These are phyloP conservation scores for Lacanobia wlatinum DNA, from an alignment of 2,888 invertebrate genomes.

Conservation along the genomic window DNA sequence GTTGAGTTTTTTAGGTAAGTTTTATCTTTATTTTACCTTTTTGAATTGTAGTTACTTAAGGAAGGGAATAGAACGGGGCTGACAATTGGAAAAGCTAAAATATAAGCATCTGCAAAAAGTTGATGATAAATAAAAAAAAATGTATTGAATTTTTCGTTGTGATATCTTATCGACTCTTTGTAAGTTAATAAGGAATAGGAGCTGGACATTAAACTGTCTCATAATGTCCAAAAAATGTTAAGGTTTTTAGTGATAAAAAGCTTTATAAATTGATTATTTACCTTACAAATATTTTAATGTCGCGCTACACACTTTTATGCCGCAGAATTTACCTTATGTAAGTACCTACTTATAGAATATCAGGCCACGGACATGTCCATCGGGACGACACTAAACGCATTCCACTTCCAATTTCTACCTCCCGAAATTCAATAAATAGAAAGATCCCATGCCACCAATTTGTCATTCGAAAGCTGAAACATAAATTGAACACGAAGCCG, in stretches of 20 bases:
- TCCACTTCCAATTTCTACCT: not conserved
- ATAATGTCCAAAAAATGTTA: no score
- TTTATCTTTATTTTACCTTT: conserved; percentile 26
- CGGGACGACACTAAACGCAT: not conserved
- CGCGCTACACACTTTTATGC: no score
- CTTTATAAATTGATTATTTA: no score
- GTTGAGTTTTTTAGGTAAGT: conserved; percentile 89
- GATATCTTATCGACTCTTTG: not conserved
- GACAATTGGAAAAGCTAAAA: not conserved
- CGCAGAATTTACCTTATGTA: not conserved
- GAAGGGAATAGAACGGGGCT: not conserved
- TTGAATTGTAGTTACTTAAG: not conserved
- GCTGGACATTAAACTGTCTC: no score
- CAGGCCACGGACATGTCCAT: not conserved
- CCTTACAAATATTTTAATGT: no score
- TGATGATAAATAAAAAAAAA: not conserved
- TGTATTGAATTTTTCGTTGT: not conserved
- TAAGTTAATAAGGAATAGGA: no score
- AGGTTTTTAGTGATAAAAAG: no score
- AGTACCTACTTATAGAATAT: not conserved
- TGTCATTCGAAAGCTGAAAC: conserved; percentile 33
- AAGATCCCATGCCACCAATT: conserved; percentile 39
- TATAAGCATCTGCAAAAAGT: no score
- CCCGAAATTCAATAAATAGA: conserved; percentile 17
- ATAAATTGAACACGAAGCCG: conserved; percentile 47